These are phyloP conservation scores for Bombus waltoni DNA, from an alignment of 1,140 invertebrate species.

Conservation along the genomic window DNA sequence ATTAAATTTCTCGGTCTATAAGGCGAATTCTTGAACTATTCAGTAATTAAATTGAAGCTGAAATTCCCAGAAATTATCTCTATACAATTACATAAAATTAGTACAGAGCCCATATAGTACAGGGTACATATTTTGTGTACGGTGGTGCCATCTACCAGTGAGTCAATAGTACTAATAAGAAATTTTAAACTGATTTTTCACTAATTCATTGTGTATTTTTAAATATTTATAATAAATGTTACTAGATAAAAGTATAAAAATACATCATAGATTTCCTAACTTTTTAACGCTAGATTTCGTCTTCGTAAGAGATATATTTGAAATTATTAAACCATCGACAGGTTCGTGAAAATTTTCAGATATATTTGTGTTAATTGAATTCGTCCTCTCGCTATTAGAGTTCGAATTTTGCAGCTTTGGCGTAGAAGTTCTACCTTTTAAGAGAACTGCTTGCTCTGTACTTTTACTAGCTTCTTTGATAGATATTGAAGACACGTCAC, in stretches of 20 bases:
- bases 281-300: constrained; percentile 48
- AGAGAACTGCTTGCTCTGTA: constrained; percentile 77
- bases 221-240: constrained; percentile 6
- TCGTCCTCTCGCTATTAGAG: constrained; percentile 67
- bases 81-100: too few relatives aligned
- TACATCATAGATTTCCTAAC: constrained; percentile 43
- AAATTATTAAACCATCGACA: constrained; percentile 68
- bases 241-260: constrained; percentile 12
- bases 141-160: too few relatives aligned
- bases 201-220: constrained; percentile 13
- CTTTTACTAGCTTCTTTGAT: constrained; percentile 79
- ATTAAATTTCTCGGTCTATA: too few relatives aligned
- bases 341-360: constrained; percentile 68
- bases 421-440: constrained; percentile 80
- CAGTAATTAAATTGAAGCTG: too few relatives aligned
- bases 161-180: too few relatives aligned
- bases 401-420: constrained; percentile 77
- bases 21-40: too few relatives aligned
- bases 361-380: constrained; percentile 66
- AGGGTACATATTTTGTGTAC: too few relatives aligned
- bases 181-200: neutral
- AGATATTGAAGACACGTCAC: constrained; percentile 81
- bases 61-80: too few relatives aligned
- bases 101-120: too few relatives aligned
- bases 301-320: constrained; percentile 59